Evolutionary conservation across 92 coral and sea anemone species (phyloP).

Genomic region (Paramuricea clavata): DNA sequence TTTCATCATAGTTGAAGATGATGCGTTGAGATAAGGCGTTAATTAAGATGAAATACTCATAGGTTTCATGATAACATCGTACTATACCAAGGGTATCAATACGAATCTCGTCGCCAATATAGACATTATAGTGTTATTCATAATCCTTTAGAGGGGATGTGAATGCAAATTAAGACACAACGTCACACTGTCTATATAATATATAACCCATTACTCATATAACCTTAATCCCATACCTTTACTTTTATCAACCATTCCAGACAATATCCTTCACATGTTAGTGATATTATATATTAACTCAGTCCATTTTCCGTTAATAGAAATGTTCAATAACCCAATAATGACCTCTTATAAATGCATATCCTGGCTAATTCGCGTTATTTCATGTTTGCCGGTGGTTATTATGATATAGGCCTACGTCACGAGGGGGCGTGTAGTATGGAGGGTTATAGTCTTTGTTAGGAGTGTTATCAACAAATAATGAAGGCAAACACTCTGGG

Average conservation of each 20-base stretch:
- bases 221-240: background rate
- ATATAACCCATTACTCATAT: background rate
- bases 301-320: background rate
- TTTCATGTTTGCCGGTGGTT: constrained; percentile 9
- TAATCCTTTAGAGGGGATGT: background rate
- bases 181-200: background rate
- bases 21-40: too few species aligned
- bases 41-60: too few species aligned
- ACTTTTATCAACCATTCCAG: background rate
- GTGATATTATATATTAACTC: background rate
- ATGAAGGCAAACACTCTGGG: background rate
- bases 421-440: background rate
- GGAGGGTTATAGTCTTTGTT: background rate
- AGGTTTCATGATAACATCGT: too few species aligned
- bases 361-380: constrained; percentile 31
- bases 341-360: background rate
- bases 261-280: background rate
- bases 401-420: background rate
- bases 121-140: background rate
- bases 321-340: background rate
- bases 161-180: background rate
- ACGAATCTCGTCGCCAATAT: too few species aligned
- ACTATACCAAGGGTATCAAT: too few species aligned
- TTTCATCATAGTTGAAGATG: too few species aligned
- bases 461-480: background rate